Conservation (phyloP, 2,797 vertebrate genomes). For the Sebastes diploproa region DNA sequence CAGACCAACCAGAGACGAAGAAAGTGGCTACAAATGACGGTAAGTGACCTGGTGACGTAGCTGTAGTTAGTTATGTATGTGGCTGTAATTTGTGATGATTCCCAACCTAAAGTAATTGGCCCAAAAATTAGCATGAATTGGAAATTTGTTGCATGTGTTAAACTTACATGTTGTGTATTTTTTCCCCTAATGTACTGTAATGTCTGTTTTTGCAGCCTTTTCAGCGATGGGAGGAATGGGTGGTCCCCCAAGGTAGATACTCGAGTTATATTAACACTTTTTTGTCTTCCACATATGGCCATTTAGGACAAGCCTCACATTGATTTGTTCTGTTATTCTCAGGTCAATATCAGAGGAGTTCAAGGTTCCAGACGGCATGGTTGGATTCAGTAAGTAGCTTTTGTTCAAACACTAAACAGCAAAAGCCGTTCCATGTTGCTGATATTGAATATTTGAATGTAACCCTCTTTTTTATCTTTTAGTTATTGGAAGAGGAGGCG, state of each 20-base stretch:
- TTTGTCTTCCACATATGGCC: accelerated
- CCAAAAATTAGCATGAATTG: not conserved
- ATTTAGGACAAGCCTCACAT: accelerated
- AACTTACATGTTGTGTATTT: not conserved
- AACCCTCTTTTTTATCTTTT: not conserved
- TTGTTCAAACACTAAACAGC: accelerated
- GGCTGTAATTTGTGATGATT: not conserved
- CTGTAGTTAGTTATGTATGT: not conserved
- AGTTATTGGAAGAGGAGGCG: conserved; percentile 99
- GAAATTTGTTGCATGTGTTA: not conserved
- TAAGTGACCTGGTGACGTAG: conserved; percentile 78
- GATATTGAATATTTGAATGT: accelerated
- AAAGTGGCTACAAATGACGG: conserved; percentile 98
- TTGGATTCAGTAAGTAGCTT: conserved; percentile 97
- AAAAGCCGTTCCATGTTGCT: accelerated
- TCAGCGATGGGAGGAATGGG: conserved; percentile 90
- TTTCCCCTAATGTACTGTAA: not conserved
- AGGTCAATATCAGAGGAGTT: conserved; percentile 96
- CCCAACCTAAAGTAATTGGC: not conserved
- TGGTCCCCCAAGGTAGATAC: conserved; percentile 82
- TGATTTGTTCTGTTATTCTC: conserved; percentile 25
- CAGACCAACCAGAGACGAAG: conserved; percentile 99
- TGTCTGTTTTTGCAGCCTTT: conserved; percentile 82
- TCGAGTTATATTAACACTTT: accelerated
- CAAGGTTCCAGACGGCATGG: conserved; percentile 99